Percentiles rank a stretch among this genome's conserved stretches.
phyloP scores from a whole-genome alignment of 2,797 vertebrate species.

The Lophius americanus region DNA sequence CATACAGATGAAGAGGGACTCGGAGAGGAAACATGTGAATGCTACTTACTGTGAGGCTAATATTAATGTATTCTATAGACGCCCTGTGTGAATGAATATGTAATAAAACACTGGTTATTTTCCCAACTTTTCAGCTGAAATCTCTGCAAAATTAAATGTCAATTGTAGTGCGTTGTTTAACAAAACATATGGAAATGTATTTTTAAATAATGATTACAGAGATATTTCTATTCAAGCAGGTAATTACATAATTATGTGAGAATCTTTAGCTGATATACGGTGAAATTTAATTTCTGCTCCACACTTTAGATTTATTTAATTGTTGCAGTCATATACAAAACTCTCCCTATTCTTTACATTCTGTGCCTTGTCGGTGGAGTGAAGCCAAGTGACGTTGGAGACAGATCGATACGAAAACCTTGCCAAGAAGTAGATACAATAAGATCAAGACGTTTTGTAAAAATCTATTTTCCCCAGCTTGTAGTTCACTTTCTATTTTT shows the following conservation, averaged over 20 bases:
- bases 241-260: background rate
- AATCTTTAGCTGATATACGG: background rate
- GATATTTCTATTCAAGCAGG: background rate
- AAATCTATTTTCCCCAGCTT: background rate
- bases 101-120: conserved; percentile 3
- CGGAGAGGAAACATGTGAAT: conserved; percentile 14
- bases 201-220: background rate
- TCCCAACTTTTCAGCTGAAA: conserved; percentile 8
- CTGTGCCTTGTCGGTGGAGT: conserved; percentile 2
- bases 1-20: conserved; percentile 55
- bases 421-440: background rate
- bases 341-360: background rate
- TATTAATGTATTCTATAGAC: conserved; percentile 25
- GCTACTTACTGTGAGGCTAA: conserved; percentile 28
- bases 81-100: conserved; percentile 15
- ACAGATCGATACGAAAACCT: background rate
- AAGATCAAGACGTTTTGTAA: conserved; percentile 1
- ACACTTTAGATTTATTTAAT: background rate
- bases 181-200: background rate
- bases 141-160: conserved; percentile 1
- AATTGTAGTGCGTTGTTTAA: background rate
- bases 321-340: background rate
- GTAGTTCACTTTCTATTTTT: conserved; percentile 5
- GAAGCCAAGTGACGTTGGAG: background rate
- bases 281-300: conserved; percentile 10